A percentile compares a stretch with the other conserved stretches of the same genome.
phyloP scores from a whole-genome alignment of 2,888 invertebrate genomes.

The Bombylius discolor region DNA sequence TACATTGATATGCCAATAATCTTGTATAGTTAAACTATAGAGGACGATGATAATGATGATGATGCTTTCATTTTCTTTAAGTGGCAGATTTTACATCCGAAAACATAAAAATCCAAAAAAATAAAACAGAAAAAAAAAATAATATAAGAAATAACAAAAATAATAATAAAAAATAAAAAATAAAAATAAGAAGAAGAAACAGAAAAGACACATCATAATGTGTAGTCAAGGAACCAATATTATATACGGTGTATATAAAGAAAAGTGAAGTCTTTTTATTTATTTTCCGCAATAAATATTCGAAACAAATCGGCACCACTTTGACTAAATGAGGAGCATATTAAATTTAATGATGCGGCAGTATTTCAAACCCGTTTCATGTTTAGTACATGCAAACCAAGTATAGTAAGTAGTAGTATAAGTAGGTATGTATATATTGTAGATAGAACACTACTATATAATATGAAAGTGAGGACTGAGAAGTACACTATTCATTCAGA shows the following conservation, averaged over 20 bases:
- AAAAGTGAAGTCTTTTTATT: slow-evolving; percentile 11
- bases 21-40: background rate
- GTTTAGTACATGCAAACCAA: slow-evolving; percentile 14
- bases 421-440: too few species aligned
- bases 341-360: slow-evolving; percentile 40
- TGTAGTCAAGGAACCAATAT: too few species aligned
- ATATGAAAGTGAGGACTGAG: too few species aligned
- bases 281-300: slow-evolving; percentile 34
- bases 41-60: background rate
- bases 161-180: too few species aligned
- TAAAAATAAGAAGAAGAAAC: too few species aligned
- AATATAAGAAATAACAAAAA: background rate
- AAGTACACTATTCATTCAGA: too few species aligned
- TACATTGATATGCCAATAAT: background rate
- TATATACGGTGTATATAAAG: background rate
- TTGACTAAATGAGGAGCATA: slow-evolving; percentile 39
- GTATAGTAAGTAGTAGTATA: background rate
- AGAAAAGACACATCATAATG: too few species aligned
- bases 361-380: slow-evolving; percentile 37
- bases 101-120: background rate
- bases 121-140: background rate
- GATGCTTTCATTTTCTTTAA: background rate
- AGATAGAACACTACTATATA: too few species aligned
- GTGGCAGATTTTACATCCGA: background rate
- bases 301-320: slow-evolving; percentile 40